Base-by-base conservation (phyloP, 2,113 vertebrate species). In the Recurvirostra avosetta region DNA sequence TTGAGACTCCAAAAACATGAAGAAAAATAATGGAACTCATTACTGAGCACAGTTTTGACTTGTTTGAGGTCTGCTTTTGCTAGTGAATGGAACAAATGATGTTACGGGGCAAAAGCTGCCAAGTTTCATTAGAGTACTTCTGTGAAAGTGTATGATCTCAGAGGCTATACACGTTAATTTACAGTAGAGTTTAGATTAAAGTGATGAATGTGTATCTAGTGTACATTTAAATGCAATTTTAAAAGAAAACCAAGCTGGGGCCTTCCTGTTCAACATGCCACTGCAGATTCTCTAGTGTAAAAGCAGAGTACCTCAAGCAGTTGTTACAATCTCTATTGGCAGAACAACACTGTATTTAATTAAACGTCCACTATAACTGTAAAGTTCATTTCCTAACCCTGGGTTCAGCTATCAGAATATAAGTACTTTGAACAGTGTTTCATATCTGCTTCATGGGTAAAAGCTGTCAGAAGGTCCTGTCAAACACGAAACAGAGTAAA, bases 71-170 rank as follows among this genome's bases (percentile, higher is more conserved):
- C 96, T 98, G 97, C 32, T 66, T 97, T 97, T 91, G 80, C 97
- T 93, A 95, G 96, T 98, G 97, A 99, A 98, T 98, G 98, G 98
- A 98, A 98, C 97, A 98, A 98, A 98, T 98, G 98, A 98, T 97
- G 97, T 97, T 97, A 97, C 27, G 1, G 91, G 94, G 90, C 56
- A 20, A 94, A 97, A 97, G 96, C 96, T 98, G 98, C 98, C 98
- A 98, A 98, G 97, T 98, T 98, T 98, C 96, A 98, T 98, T 98
- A 98, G 98, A 97, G 96, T 96, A 97, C 97, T 98, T 98, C 97
- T 97, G 96, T 97, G 96, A 94, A 88, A 91, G 85, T 95, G 93
- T 96, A 97, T 99, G 98, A 99, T 98, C 98, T 99, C 99, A 99
- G 92, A 93, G 97, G 97, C 98, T 97, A 98, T 97, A 97, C 96